Conservation (phyloP, 1,140 invertebrate species). For the Dendroctonus valens region DNA sequence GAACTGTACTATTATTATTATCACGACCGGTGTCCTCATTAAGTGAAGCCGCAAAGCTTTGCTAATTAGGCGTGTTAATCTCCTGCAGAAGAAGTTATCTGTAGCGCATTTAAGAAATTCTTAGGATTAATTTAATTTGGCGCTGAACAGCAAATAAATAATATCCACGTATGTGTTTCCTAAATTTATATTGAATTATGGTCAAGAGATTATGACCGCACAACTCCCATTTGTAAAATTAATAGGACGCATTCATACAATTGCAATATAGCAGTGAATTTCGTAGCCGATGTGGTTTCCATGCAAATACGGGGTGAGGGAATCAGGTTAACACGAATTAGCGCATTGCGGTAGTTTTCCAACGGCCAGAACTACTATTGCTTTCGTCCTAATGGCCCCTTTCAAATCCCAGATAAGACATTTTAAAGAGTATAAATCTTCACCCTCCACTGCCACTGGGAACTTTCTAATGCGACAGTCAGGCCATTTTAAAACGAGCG, state of each 20-base stretch:
- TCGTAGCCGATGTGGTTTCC: constrained; percentile 15
- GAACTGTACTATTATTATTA: too few species aligned
- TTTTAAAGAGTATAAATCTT: constrained; percentile 21
- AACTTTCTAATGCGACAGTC: too few species aligned
- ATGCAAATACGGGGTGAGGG: constrained; percentile 11
- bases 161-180: too few species aligned
- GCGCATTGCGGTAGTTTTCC: constrained; percentile 31
- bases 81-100: too few species aligned
- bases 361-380: constrained; percentile 23
- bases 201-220: constrained; percentile 7
- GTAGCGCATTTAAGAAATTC: too few species aligned
- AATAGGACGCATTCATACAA: constrained; percentile 15
- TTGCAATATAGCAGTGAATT: constrained; percentile 17
- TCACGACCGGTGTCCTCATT: too few species aligned
- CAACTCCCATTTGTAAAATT: constrained; percentile 9
- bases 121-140: too few species aligned
- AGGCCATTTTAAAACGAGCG: too few species aligned
- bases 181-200: too few species aligned
- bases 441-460: not conserved
- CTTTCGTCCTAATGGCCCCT: constrained; percentile 15
- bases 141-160: too few species aligned
- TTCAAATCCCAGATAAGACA: constrained; percentile 18
- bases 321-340: constrained; percentile 28
- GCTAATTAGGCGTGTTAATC: too few species aligned
- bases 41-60: too few species aligned